These are phyloP conservation scores for Karalla daura DNA, from an alignment of 2,797 vertebrate species.

Conservation along the genomic window DNA sequence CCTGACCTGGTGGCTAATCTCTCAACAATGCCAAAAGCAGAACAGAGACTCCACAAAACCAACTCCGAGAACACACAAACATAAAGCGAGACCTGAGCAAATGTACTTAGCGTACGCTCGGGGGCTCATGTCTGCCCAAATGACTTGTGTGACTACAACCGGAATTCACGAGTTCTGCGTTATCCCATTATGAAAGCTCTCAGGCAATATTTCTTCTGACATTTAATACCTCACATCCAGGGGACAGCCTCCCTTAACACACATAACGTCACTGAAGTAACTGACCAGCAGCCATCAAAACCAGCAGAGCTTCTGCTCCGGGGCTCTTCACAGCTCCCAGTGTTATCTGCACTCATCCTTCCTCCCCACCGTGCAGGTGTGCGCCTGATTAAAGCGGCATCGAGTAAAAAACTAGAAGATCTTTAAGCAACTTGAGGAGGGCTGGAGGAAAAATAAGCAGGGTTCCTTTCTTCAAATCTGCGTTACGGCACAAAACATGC, in stretches of 20 bases:
- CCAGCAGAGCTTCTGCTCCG: constrained; percentile 26
- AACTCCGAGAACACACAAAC: background rate
- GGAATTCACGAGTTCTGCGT: constrained; percentile 9
- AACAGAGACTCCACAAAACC: background rate
- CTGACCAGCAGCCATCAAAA: constrained; percentile 32
- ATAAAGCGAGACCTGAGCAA: background rate
- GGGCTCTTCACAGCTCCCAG: constrained; percentile 6
- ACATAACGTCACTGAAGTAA: background rate
- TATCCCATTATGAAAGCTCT: constrained; percentile 3
- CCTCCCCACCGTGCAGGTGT: background rate
- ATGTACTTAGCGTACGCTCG: background rate
- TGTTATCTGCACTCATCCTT: constrained; percentile 2
- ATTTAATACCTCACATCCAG: constrained; percentile 21
- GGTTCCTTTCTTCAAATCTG: constrained; percentile 14
- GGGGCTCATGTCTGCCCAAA: background rate
- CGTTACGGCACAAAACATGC: constrained; percentile 13
- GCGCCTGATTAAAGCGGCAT: background rate
- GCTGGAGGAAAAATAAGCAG: background rate
- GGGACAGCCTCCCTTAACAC: constrained; percentile 12
- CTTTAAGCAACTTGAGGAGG: constrained; percentile 6
- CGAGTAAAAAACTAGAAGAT: constrained; percentile 10
- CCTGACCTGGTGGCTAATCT: background rate
- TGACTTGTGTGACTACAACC: constrained; percentile 11
- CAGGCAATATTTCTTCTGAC: constrained; percentile 6
- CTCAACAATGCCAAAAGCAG: background rate